Base-by-base conservation (phyloP, 2,113 vertebrate species). In the Pipa parva region DNA sequence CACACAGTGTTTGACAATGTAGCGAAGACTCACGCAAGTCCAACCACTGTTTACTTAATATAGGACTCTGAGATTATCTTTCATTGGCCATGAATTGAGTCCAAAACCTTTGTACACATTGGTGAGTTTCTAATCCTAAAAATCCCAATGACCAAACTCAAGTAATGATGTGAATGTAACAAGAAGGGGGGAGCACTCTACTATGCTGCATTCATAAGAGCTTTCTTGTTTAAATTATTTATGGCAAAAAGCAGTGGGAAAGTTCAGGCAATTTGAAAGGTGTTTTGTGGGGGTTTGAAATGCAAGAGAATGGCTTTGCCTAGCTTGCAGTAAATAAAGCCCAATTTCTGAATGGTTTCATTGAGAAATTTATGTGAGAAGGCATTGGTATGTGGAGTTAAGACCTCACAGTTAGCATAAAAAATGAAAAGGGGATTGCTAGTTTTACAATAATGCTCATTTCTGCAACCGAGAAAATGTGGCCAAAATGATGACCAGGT, bases 1-100 rank as follows among this genome's bases (percentile, higher is more conserved):
- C 76, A 68, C 54, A 18, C 60, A 12, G 52, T 18, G 55, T 75
- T 76, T 80, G 76, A 73, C 75, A 66, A 74, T 5, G 68, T 51
- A 49, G 4, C 54, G 51, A 64, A 45, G 73, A 63, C 59, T 68
- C 58, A 52, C 25, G 52, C 18, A 15, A 52, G 5, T 55, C 33
- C 60, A 45, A 0, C 63, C 63, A 1, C 56, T 49, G 20, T 64
- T 31, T 60, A n/a, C 61, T 63, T 7, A 0, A 36, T 21, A 15
- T 59, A 46, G 33, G 22, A 33, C 54, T 50, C 15, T 36, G 37
- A 31, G 28, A 63, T 63, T 66, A 50, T 22, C 24, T 45, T 68
- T 68, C 54, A 67, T 18, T 50, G 42, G 55, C 55, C 48, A 67
- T 58, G 45, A 67, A 67, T 50, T 20, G 45, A 31, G 33, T 21